These are phyloP conservation scores for Trichomycterus rosablanca DNA, from an alignment of 2,113 vertebrate genomes.

Conservation along the genomic window DNA sequence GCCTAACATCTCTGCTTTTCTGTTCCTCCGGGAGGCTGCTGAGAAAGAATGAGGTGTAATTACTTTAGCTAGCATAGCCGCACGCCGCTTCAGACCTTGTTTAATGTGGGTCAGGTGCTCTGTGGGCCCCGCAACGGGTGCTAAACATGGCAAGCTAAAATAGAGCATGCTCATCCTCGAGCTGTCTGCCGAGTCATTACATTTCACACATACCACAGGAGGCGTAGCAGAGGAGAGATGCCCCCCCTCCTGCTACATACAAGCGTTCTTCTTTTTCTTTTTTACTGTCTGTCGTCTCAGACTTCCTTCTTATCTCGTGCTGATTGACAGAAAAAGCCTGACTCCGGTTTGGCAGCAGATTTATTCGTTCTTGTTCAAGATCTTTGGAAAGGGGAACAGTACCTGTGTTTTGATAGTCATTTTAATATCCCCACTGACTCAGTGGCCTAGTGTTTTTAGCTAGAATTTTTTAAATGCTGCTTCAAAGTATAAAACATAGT, in stretches of 20 bases:
- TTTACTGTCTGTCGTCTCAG: not conserved
- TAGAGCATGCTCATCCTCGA: slow-evolving; percentile 21
- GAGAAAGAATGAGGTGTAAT: slow-evolving; percentile 26
- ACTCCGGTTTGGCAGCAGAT: not conserved
- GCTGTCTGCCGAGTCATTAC: slow-evolving; percentile 23
- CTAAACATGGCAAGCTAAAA: slow-evolving; percentile 30
- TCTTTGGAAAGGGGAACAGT: not conserved
- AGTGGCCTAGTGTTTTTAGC: too few species aligned
- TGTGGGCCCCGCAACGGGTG: not conserved
- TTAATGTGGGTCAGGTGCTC: slow-evolving; percentile 38
- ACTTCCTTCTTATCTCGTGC: not conserved
- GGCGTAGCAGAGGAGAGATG: not conserved
- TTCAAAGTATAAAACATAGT: not conserved
- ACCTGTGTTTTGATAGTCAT: too few species aligned
- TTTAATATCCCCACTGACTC: too few species aligned
- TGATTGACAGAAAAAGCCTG: slow-evolving; percentile 1
- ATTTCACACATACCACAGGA: slow-evolving; percentile 35
- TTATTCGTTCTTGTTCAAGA: not conserved
- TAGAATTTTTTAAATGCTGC: too few species aligned
- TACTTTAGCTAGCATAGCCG: slow-evolving; percentile 26
- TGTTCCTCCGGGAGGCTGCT: slow-evolving; percentile 27
- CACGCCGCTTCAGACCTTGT: slow-evolving; percentile 15
- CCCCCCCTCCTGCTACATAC: not conserved
- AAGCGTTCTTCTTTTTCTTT: slow-evolving; percentile 2
- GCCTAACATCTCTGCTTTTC: slow-evolving; percentile 13